A percentile compares a stretch with the other conserved stretches of the same genome.
Conservation (phyloP, 2,113 vertebrate genomes). For the Indri indri region DNA sequence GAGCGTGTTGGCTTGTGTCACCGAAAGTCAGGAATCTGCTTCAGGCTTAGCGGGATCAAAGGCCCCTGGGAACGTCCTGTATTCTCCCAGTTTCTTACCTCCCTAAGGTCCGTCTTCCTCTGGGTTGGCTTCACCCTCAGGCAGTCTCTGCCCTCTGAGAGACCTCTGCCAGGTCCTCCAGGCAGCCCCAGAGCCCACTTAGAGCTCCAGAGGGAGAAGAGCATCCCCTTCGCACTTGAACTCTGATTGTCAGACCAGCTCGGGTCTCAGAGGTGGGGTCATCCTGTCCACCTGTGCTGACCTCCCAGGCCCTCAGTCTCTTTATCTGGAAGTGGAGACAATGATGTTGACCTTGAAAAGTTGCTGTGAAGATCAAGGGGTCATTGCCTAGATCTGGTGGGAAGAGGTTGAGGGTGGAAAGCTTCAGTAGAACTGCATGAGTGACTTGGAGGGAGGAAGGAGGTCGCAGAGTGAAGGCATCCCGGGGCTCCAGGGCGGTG, state of each 20-base stretch:
- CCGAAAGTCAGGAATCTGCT: background rate
- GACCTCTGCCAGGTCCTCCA: background rate
- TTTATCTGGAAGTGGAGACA: background rate
- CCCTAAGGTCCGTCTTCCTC: background rate
- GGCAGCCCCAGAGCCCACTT: background rate
- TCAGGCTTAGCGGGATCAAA: background rate
- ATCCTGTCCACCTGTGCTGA: background rate
- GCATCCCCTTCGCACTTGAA: background rate
- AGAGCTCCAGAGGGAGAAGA: background rate
- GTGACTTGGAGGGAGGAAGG: background rate
- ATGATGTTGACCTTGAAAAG: background rate
- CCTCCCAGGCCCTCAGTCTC: background rate
- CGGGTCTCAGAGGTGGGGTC: background rate
- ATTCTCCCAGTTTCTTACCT: background rate
- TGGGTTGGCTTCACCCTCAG: background rate
- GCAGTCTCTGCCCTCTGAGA: background rate
- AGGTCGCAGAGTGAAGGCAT: background rate
- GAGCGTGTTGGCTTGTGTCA: background rate
- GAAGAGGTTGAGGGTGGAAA: background rate
- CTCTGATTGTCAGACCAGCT: background rate
- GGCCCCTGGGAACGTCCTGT: too few species aligned
- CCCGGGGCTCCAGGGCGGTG: rapidly evolving
- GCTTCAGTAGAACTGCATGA: background rate
- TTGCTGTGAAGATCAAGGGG: background rate
- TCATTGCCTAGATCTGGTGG: background rate